These are phyloP conservation scores for Myotis lucifugus DNA, from an alignment of 2,113 vertebrate species.

Conservation along the genomic window DNA sequence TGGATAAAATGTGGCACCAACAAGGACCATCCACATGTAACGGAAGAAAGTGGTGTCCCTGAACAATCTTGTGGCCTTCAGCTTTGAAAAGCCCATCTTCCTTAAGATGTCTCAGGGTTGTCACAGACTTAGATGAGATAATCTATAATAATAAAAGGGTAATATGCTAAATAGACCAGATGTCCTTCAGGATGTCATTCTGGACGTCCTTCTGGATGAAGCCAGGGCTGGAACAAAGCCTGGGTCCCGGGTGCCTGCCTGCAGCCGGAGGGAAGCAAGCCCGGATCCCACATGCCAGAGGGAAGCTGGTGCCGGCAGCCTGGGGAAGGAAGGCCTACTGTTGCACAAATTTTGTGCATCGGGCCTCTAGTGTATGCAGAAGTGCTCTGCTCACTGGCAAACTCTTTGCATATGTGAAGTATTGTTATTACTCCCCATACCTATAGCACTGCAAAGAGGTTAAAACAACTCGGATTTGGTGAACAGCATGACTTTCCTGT, in stretches of 20 bases:
- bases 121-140: background rate
- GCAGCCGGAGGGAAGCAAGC: no score
- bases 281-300: no score
- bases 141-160: background rate
- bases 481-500: background rate
- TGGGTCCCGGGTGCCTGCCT: no score
- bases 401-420: background rate
- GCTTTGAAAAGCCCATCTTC: background rate
- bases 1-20: background rate
- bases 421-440: background rate
- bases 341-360: no score
- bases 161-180: no score
- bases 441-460: background rate
- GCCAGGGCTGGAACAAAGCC: no score
- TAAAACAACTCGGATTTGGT: background rate
- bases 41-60: background rate
- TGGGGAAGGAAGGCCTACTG: no score
- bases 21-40: background rate
- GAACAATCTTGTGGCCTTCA: background rate
- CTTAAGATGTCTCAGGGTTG: background rate
- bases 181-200: no score
- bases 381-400: background rate
- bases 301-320: no score
- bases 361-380: background rate
- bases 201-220: no score